phyloP scores from a whole-genome alignment of 2,113 vertebrate genomes.

The Panthera uncia region DNA sequence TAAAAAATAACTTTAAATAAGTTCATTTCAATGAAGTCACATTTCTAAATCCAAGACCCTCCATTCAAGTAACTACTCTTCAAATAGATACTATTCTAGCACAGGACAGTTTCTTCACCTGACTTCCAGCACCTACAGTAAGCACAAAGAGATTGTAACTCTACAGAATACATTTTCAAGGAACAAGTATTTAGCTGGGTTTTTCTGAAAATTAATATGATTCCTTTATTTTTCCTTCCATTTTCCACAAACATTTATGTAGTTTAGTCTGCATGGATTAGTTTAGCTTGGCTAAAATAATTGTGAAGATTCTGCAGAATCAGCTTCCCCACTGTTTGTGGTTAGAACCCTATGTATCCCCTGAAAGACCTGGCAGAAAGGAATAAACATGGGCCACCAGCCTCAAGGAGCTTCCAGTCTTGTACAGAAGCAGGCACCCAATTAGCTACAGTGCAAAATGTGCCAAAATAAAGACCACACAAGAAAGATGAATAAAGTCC shows the following conservation, averaged over 20 bases:
- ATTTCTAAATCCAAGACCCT: background rate
- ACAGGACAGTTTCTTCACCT: background rate
- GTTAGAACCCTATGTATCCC: fast-evolving
- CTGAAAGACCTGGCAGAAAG: background rate
- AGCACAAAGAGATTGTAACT: background rate
- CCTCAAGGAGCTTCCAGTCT: background rate
- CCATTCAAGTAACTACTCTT: background rate
- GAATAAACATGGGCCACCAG: background rate
- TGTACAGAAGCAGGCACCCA: background rate
- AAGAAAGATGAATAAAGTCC: background rate
- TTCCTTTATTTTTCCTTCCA: background rate
- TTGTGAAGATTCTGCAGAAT: background rate
- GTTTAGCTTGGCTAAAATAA: background rate
- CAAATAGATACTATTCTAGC: background rate
- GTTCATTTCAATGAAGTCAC: background rate
- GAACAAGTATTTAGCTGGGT: background rate
- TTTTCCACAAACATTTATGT: background rate
- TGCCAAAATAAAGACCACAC: background rate
- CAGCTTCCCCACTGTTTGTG: background rate
- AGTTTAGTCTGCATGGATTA: background rate
- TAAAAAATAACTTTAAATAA: background rate
- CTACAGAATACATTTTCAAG: background rate
- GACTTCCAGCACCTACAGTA: background rate
- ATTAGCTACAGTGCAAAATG: background rate
- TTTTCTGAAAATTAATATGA: background rate